Conservation (phyloP, 2,888 invertebrate genomes). For the Drymonia ruficornis region DNA sequence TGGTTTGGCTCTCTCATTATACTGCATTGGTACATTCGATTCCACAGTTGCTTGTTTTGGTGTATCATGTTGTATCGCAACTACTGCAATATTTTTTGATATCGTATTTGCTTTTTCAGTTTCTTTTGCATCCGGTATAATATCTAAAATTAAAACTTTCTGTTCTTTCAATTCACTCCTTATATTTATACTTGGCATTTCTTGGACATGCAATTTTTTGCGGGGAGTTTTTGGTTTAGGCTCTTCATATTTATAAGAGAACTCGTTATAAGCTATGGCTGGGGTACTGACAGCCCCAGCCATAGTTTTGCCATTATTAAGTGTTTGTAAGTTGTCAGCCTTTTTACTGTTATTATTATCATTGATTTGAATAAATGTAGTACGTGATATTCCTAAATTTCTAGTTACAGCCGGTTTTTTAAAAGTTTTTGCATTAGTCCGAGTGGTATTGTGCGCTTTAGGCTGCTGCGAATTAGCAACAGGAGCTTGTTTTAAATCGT, state of each 20-base stretch:
- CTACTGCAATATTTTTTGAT: conserved; percentile 63
- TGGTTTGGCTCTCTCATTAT: conserved; percentile 26
- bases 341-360: conserved; percentile 47
- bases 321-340: conserved; percentile 34
- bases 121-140: conserved; percentile 61
- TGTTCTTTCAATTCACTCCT: conserved; percentile 77
- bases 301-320: conserved; percentile 52
- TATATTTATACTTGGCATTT: conserved; percentile 81
- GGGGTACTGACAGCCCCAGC: conserved; percentile 45
- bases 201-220: conserved; percentile 67
- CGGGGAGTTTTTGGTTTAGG: conserved; percentile 40
- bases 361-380: conserved; percentile 64
- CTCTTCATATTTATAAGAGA: conserved; percentile 59
- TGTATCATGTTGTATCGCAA: conserved; percentile 55
- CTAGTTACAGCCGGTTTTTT: conserved; percentile 47
- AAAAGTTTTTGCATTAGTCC: conserved; percentile 45
- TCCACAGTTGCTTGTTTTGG: conserved; percentile 12
- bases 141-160: conserved; percentile 79
- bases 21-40: conserved; percentile 13
- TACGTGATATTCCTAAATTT: conserved; percentile 60
- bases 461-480: conserved; percentile 32
- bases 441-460: conserved; percentile 46
- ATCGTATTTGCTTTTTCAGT: conserved; percentile 27
- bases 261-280: conserved; percentile 67
- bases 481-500: conserved; percentile 21